A percentile compares a stretch with the other conserved stretches of the same genome.
These are phyloP conservation scores for Pseudorectes ferrugineus DNA, from an alignment of 2,113 vertebrate genomes.

Conservation along the genomic window DNA sequence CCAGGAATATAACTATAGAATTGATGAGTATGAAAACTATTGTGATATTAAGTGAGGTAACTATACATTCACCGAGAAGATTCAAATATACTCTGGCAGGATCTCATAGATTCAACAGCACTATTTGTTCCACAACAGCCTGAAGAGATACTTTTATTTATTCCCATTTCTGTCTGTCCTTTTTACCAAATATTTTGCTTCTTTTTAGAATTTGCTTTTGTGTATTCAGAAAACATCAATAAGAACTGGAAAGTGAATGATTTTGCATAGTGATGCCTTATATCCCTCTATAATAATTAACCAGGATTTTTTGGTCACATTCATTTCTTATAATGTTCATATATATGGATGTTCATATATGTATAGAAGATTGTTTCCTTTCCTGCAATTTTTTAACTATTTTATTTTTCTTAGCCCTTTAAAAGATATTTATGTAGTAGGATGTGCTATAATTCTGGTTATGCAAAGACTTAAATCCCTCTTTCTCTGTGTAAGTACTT, in stretches of 20 bases:
- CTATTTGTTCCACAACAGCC: neutral
- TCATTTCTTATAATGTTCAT: neutral
- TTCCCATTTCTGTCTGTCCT: neutral
- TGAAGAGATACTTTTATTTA: neutral
- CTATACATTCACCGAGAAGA: neutral
- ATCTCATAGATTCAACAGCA: neutral
- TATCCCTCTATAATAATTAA: neutral
- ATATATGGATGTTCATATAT: neutral
- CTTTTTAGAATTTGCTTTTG: neutral
- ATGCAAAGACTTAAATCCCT: neutral
- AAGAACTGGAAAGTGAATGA: neutral
- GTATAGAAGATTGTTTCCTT: neutral
- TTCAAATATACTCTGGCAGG: neutral
- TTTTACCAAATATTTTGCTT: neutral
- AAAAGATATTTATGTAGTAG: neutral
- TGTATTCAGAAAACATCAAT: neutral
- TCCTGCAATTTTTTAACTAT: rapidly evolving
- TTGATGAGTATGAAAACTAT: neutral
- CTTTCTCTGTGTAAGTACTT: neutral
- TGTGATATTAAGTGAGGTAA: neutral
- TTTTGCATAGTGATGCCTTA: neutral
- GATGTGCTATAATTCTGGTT: neutral
- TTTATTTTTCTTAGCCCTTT: neutral
- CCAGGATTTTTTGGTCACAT: rapidly evolving
- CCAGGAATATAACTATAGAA: neutral